A percentile compares a stretch with the other conserved stretches of the same genome.
Evolutionary conservation across 1,140 invertebrate species (phyloP).

Genomic region (Centruroides vittatus): DNA sequence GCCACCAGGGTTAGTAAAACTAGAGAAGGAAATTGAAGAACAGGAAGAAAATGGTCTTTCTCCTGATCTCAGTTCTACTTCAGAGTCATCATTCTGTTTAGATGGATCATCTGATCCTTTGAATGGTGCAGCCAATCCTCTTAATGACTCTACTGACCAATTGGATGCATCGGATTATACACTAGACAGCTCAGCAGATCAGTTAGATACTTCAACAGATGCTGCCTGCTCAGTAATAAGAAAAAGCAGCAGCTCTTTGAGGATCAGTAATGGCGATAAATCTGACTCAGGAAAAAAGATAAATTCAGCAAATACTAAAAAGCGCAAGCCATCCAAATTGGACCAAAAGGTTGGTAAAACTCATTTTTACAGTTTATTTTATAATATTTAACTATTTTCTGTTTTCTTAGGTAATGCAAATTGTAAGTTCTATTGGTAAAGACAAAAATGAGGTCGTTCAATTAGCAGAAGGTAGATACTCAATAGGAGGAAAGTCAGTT

Average conservation of each 20-base stretch:
- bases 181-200: background rate
- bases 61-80: background rate
- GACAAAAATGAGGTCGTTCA: constrained; percentile 48
- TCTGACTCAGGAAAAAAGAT: no score
- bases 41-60: constrained; percentile 24
- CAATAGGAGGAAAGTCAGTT: constrained; percentile 62
- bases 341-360: constrained; percentile 39
- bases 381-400: background rate
- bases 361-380: background rate
- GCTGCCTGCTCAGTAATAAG: no score
- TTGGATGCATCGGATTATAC: background rate
- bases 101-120: no score
- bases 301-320: background rate
- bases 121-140: no score
- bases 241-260: no score
- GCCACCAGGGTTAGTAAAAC: constrained; percentile 70
- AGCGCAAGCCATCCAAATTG: constrained; percentile 32
- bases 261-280: no score
- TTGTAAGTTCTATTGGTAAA: constrained; percentile 21
- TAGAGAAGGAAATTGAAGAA: constrained; percentile 75
- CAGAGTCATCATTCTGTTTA: constrained; percentile 2
- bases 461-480: constrained; percentile 63
- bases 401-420: constrained; percentile 25
- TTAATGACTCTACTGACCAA: background rate
- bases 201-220: no score